These are phyloP conservation scores for Helobdella robusta DNA, from an alignment of 2,888 invertebrate species.

Conservation along the genomic window DNA sequence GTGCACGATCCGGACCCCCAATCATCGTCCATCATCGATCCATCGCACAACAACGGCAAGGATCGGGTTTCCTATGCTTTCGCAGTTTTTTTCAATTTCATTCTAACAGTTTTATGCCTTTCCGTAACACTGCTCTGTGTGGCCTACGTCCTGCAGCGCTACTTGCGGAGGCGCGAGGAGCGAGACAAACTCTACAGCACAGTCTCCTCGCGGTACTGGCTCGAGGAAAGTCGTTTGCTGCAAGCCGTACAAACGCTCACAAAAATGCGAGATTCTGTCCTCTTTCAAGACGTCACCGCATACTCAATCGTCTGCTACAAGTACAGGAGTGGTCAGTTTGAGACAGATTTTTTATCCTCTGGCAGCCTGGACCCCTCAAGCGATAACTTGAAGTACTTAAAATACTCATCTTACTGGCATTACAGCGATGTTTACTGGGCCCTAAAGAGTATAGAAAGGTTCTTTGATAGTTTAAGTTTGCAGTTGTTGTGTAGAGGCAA, in stretches of 20 bases:
- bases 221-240: slow-evolving; percentile 30
- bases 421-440: slow-evolving; percentile 18
- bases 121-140: slow-evolving; percentile 21
- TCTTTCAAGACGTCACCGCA: slow-evolving; percentile 33
- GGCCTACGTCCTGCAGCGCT: slow-evolving; percentile 20
- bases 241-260: slow-evolving; percentile 25
- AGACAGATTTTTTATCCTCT: slow-evolving; percentile 21
- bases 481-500: slow-evolving; percentile 32
- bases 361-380: neutral
- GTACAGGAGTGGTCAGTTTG: slow-evolving; percentile 28
- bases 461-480: slow-evolving; percentile 33
- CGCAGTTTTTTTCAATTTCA: slow-evolving; percentile 23
- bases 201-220: slow-evolving; percentile 31
- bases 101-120: slow-evolving; percentile 15
- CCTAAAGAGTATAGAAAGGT: slow-evolving; percentile 30
- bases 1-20: no score
- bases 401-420: slow-evolving; percentile 10
- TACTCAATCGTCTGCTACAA: slow-evolving; percentile 30
- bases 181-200: slow-evolving; percentile 32
- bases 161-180: slow-evolving; percentile 27
- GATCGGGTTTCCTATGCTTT: slow-evolving; percentile 22
- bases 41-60: slow-evolving; percentile 7
- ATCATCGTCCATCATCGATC: no score
- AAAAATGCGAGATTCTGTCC: slow-evolving; percentile 30
- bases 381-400: neutral